Evolutionary conservation across 1,140 invertebrate genomes (phyloP), one percentile per base, ranked within the genome.

Genomic region (Eumaeus atala): DNA sequence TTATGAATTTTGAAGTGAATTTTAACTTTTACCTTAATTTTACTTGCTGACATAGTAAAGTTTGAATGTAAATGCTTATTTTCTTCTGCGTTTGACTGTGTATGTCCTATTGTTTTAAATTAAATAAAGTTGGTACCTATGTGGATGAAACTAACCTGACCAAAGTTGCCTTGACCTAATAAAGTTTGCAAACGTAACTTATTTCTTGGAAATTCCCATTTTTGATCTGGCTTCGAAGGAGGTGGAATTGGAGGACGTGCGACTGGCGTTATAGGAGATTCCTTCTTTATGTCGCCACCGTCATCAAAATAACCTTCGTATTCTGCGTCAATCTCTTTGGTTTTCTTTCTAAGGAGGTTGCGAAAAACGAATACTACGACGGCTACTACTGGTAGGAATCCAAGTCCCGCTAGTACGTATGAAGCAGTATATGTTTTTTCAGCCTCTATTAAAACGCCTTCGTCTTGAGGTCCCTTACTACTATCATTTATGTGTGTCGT

Each of bases 101-200:
- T n/a, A n/a, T n/a, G n/a, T n/a, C n/a, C n/a, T n/a, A n/a, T n/a
- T 49, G 4, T 10, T n/a, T 9, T 6, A 33, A 48, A 49, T 10
- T n/a, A 4, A 11, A 33, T 49, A 11, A 38, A 54, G n/a, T 12
- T 47, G 36, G 1, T 35, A 54, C 5, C n/a, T n/a, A n/a, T n/a
- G n/a, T n/a, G n/a, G 35, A 18, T 11, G 11, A 33, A 18, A 50
- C 36, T 56, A 34, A 93, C 93, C 89, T 93, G 92, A 28, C 95
- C 94, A 76, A 96, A 96, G 77, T 95, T 95, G 34, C 94, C 94
- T 84, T 94, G 92, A 7, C 94, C 95, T 8, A 96, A 82, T 33
- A 95, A 87, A 35, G 93, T 94, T 68, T 95, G 93, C 33, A 95
- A 81, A 37, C 93, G 89, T n/a, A 96, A 85, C 72, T 94, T 93